Percentiles rank a stretch among this genome's conserved stretches.
These are phyloP conservation scores for Apodemus sylvaticus DNA, from an alignment of 2,113 vertebrate genomes.

Conservation along the genomic window DNA sequence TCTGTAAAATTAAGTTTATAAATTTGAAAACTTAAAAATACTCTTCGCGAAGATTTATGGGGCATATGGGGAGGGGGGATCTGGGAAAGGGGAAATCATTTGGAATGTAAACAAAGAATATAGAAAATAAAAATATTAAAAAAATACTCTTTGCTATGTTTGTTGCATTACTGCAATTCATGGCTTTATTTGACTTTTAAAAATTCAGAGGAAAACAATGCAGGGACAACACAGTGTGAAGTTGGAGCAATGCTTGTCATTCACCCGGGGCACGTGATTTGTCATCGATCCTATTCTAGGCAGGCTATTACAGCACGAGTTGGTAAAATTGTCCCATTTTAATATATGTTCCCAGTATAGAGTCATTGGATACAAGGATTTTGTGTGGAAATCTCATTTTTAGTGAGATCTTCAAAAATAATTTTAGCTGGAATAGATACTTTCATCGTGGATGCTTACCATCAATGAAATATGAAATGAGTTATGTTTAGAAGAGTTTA, in stretches of 20 bases:
- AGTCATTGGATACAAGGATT: slow-evolving; percentile 17
- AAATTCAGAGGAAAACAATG: background rate
- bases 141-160: background rate
- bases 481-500: background rate
- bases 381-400: background rate
- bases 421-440: background rate
- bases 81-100: no score
- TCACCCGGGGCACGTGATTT: background rate
- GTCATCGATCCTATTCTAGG: background rate
- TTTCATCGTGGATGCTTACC: background rate
- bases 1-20: slow-evolving; percentile 41
- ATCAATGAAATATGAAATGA: background rate
- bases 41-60: no score
- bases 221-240: background rate
- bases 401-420: background rate
- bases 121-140: no score
- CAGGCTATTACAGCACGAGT: background rate
- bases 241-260: background rate
- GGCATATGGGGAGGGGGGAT: no score
- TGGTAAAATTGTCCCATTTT: background rate
- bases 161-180: background rate
- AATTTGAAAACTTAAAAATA: background rate
- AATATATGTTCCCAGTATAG: background rate
- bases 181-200: background rate
- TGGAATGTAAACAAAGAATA: no score